Evolutionary conservation across 1,140 invertebrate genomes (phyloP), one percentile per base, ranked within the genome.

Genomic region (Drosophila novamexicana): DNA sequence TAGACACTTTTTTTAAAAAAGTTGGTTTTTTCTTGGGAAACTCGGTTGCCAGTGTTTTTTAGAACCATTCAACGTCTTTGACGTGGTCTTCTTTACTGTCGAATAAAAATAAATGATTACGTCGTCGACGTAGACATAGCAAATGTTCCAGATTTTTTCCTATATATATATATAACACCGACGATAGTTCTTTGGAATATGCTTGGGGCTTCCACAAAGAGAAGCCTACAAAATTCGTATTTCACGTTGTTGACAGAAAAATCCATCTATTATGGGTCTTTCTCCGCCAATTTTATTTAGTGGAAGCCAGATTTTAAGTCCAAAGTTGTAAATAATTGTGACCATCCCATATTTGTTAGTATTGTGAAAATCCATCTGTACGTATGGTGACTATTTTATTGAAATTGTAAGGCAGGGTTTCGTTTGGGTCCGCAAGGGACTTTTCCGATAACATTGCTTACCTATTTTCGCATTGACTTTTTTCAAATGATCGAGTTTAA

Each of bases 271-370:
- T 53, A 10, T 79, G 53, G 18, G 90, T 70, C 1, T 40, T 14
- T 14, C 14, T 14, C 14, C 14, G 14, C 14, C 14, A 94, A 64
- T 2, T 54, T 37, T 18, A 94, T 90, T 73, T 95, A 93, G 78
- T 92, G 93, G 8, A 40, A 74, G 2, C 50, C 62, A 1, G 42
- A 49, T 56, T 72, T 73, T 3, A 67, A 56, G 7, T 67, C 39
- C 9, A 40, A 12, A 4, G 9, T 6, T 12, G 10, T 12, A 6
- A 61, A 71, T 6, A 29, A 65, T 7, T 45, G 29, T 7, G 53
- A 18, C 9, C 61, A 59, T 8, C 56, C 70, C 16, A 69, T 40
- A 16, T 66, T 59, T 29, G 39, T 34, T 29, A 57, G 81, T 93
- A 94, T 10, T 93, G 94, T 52, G 2, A 32, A 40, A 8, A 59